Evolutionary conservation across 2,888 invertebrate genomes (phyloP), one percentile per base, ranked within the genome.

Genomic region (Mamestra brassicae): DNA sequence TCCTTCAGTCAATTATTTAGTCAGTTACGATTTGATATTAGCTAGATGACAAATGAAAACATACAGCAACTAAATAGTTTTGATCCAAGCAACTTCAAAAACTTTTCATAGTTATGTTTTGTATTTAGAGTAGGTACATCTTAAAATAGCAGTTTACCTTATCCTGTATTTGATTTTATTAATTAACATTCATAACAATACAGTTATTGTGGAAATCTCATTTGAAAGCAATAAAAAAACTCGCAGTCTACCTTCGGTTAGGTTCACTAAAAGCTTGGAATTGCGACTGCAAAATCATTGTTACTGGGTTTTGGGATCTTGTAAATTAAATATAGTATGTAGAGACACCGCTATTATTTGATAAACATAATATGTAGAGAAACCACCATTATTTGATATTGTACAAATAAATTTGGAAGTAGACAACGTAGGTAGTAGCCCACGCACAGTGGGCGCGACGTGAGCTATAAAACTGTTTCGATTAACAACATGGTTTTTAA

Each of bases 381-480:
- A 62, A 66, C 50, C 45, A 57, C 38, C 62, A 80, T 69, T 72
- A 82, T 70, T 71, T 67, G 55, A 71, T 71, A 71, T 55, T 74
- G 71, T 69, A 61, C 68, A 78, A 80, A 81, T 85, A 84, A 86
- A 86, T 85, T 87, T 89, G 71, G 78, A 79, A 86, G 77, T 85
- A 84, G 85, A 84, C 78, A 81, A 80, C 83, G 88, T 89, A 87
- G 86, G 89, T 83, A 85, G 85, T 80, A 64, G 83, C 90, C 88
- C 84, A 89, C 85, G 80, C 66, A 67, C 63, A 64, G 90, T 90
- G 89, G 88, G 90, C 85, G 90, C 87, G 65, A 84, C 76, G 87
- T 88, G 82, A 81, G 85, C 85, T 84, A 89, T 85, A 78, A 76
- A 76, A 89, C 89, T 87, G 87, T 90, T 87, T 89, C 83, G 82